These are phyloP conservation scores for Caenorhabditis doughertyi DNA, from an alignment of 2,888 invertebrate species.

Conservation along the genomic window DNA sequence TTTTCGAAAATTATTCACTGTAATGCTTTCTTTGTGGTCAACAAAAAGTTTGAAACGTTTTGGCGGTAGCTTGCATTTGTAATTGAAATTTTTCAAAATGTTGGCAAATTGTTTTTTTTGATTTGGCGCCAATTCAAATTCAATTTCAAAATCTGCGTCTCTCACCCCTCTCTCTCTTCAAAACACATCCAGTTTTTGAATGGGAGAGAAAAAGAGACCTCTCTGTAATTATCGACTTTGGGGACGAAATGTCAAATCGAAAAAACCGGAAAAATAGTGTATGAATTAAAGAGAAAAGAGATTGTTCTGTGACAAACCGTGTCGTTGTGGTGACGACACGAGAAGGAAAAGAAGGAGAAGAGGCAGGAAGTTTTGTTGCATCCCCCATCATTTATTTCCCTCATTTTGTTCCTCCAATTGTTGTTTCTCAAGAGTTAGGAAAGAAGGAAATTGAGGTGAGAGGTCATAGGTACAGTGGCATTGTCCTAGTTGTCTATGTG, in stretches of 20 bases:
- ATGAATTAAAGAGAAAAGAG: slow-evolving; percentile 2
- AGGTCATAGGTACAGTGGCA: not conserved
- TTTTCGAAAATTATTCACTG: no score
- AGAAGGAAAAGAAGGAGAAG: slow-evolving; percentile 4
- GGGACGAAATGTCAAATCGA: slow-evolving; percentile 37
- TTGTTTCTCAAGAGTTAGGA: not conserved
- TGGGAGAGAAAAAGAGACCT: not conserved
- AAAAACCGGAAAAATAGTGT: slow-evolving; percentile 26
- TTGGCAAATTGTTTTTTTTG: no score
- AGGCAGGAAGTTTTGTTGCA: slow-evolving; percentile 34
- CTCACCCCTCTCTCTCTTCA: slow-evolving; percentile 1
- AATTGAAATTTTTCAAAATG: no score
- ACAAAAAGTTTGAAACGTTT: no score
- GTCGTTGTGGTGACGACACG: slow-evolving; percentile 30
- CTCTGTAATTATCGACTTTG: slow-evolving; percentile 64
- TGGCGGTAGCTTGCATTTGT: no score
- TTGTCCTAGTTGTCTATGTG: no score
- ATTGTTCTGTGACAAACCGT: slow-evolving; percentile 31
- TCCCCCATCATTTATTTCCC: not conserved
- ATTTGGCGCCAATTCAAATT: no score
- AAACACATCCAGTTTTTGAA: slow-evolving; percentile 47
- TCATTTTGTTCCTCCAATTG: not conserved
- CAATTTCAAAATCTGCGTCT: not conserved
- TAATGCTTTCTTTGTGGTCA: no score
- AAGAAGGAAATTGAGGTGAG: not conserved